Percentiles rank a stretch among this genome's conserved stretches.
phyloP scores from a whole-genome alignment of 2,888 invertebrate genomes.

The Pelosia muscerda region DNA sequence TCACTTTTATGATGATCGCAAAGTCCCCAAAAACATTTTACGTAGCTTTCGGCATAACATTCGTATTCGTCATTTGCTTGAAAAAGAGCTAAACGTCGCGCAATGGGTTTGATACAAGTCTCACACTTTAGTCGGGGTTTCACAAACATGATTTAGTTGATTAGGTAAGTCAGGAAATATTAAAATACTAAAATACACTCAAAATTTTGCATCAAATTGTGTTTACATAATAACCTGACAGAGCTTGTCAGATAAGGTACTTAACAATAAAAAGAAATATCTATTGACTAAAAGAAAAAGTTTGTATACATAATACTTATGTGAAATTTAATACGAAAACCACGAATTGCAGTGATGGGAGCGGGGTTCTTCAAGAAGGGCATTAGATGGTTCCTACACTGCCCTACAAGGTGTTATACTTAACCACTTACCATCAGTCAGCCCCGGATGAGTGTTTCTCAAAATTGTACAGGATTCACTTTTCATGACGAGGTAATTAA shows the following conservation, averaged over 20 bases:
- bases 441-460: no score
- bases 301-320: background rate
- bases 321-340: no score
- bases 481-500: no score
- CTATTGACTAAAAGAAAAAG: background rate
- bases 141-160: conserved; percentile 50
- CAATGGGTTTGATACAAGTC: conserved; percentile 63
- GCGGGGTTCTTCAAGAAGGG: no score
- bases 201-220: conserved; percentile 5
- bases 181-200: conserved; percentile 13
- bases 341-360: no score
- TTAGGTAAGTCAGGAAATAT: background rate
- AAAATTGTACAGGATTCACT: no score
- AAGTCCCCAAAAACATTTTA: conserved; percentile 78
- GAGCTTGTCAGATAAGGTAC: conserved; percentile 1
- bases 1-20: conserved; percentile 71
- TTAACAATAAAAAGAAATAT: background rate
- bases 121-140: conserved; percentile 57
- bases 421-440: no score
- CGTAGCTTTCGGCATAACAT: conserved; percentile 74
- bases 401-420: no score
- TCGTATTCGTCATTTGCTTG: conserved; percentile 67
- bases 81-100: conserved; percentile 65
- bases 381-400: no score
- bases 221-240: background rate